A percentile compares a stretch with the other conserved stretches of the same genome.
Conservation (phyloP, 1,140 invertebrate species). For the Prorops nasuta region DNA sequence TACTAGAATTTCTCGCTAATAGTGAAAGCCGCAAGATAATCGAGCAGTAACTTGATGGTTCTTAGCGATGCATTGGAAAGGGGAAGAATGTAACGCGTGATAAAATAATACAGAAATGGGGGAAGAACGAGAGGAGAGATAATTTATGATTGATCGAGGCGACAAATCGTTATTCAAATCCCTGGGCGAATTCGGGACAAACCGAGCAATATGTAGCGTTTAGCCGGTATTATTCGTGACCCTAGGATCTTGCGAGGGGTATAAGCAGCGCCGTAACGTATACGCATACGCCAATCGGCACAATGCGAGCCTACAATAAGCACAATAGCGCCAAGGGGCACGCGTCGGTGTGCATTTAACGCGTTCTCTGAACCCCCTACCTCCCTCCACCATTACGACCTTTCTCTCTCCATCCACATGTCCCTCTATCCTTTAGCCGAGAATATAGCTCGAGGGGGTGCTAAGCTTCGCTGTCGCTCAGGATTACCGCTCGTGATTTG, state of each 20-base stretch:
- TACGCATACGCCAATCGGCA: slow-evolving; percentile 6
- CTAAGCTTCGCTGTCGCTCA: slow-evolving; percentile 43
- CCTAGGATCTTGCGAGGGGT: slow-evolving; percentile 12
- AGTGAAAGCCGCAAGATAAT: no score
- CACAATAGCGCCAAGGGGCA: no score
- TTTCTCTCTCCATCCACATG: not conserved
- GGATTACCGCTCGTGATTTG: slow-evolving; percentile 39
- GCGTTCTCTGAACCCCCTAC: slow-evolving; percentile 12
- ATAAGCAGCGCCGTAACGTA: not conserved
- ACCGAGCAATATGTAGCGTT: slow-evolving; percentile 42
- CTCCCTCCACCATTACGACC: not conserved
- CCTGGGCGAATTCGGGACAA: slow-evolving; percentile 29
- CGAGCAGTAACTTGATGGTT: no score
- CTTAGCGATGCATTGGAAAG: no score
- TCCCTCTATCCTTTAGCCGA: not conserved
- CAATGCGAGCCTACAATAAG: no score
- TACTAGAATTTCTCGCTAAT: no score
- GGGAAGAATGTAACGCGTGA: no score
- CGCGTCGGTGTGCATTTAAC: slow-evolving; percentile 24
- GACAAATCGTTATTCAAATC: slow-evolving; percentile 38
- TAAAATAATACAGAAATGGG: no score
- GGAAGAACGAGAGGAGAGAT: no score
- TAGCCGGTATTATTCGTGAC: slow-evolving; percentile 37
- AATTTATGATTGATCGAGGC: not conserved
- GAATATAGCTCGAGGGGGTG: slow-evolving; percentile 20